phyloP scores from a whole-genome alignment of 2,797 vertebrate species.

The Periparus ater region DNA sequence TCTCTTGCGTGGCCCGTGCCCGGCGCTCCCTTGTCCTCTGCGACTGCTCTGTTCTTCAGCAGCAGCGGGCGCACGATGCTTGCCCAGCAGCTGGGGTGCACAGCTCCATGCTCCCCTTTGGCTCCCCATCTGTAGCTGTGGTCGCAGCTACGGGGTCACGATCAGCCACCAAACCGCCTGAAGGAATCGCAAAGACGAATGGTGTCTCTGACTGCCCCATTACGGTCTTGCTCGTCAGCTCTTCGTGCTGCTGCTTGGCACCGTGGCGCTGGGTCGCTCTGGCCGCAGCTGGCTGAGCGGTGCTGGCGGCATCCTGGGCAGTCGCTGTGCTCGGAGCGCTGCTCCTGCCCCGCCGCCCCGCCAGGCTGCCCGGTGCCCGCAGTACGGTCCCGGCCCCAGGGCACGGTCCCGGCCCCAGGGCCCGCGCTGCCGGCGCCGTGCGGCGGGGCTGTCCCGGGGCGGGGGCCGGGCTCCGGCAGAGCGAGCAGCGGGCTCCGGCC shows the following conservation, averaged over 20 bases:
- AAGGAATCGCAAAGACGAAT: not conserved
- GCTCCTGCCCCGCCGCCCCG: not conserved
- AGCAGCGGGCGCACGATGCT: not conserved
- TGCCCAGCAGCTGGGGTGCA: not conserved
- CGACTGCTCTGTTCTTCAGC: not conserved
- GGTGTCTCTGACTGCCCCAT: not conserved
- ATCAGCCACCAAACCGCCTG: not conserved
- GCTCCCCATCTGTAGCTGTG: fast-evolving
- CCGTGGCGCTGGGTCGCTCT: not conserved
- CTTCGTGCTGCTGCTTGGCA: not conserved
- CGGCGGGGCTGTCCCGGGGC: not conserved
- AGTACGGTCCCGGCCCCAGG: not conserved
- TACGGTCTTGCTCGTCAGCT: not conserved
- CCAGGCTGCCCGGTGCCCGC: not conserved
- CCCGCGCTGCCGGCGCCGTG: not conserved
- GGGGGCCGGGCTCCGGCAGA: not conserved
- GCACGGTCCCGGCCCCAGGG: not conserved
- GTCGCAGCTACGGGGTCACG: fast-evolving
- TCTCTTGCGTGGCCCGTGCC: not conserved
- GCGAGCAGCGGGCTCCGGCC: not conserved
- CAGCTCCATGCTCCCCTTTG: not conserved
- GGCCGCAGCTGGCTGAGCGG: not conserved
- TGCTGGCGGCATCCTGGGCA: not conserved
- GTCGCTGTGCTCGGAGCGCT: not conserved
- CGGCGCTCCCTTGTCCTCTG: not conserved